Base-by-base conservation (phyloP, 2,797 vertebrate genomes). In the Alcedo quadribrachys region DNA sequence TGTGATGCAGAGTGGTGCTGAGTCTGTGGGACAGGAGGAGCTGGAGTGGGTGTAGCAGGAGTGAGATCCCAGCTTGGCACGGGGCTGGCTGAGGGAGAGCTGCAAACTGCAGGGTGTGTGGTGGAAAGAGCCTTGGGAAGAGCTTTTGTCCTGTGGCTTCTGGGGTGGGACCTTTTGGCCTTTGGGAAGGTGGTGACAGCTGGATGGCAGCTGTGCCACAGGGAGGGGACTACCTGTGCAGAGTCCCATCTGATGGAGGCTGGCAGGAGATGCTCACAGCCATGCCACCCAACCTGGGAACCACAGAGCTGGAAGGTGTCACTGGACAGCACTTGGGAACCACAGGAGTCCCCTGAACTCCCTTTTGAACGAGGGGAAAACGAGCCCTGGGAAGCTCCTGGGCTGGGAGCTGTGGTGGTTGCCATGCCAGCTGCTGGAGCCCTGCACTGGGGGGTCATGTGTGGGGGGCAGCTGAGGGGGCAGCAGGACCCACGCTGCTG, bases 231-330 rank as follows among this genome's bases (percentile, higher is more conserved):
- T 53, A 15, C 15, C 50, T 17, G 50, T 30, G 16, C 16, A 8
- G 17, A 19, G 16, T 12, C 30, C 51, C 51, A 54, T 28, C 17
- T 30, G 51, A 11, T 54, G 51, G 28, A 15, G 28, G 51, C 11
- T 53, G 51, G 28, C 35, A 35, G 35, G 35, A 35, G 35, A 35
- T 35, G 35, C 35, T 35, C 35, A 35, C 35, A 9, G 53, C 27
- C 8, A 2, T 4, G 4, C n/a, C 3, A 1, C n/a, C 63, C 3
- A 0, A 32, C 24, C 57, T 2, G 0, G 42, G 24, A 28, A 4
- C 11, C 42, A 15, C 33, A 40, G 51, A 43, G 60, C 67, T 37
- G 32, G 33, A 28, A 35, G 28, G 27, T 18, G 11, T 42, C 8
- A 2, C 19, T 66, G 60, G 37, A 21, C 1, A 6, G 24, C 2